phyloP scores from a whole-genome alignment of 2,888 invertebrate genomes.

The Coenonympha glycerion region DNA sequence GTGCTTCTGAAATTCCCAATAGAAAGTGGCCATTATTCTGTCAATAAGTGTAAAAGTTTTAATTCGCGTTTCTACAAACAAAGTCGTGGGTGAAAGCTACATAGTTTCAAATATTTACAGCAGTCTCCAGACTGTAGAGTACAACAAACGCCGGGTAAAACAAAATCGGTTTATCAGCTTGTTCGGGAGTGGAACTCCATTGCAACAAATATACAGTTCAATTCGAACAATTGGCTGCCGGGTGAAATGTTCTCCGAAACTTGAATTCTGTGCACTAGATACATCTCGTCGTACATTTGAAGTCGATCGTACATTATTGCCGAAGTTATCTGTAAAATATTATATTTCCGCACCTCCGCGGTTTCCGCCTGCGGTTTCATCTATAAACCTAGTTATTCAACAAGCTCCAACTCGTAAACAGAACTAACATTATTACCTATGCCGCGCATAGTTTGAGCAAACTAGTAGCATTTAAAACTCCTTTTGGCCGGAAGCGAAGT shows the following conservation, averaged over 20 bases:
- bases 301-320: conserved; percentile 19
- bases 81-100: too few species aligned
- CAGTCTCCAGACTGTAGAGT: too few species aligned
- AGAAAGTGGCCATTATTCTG: too few species aligned
- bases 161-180: neutral
- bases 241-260: conserved; percentile 1
- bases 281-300: conserved; percentile 4
- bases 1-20: too few species aligned
- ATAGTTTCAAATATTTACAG: too few species aligned
- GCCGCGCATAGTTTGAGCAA: conserved; percentile 35
- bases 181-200: neutral
- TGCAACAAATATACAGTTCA: conserved; percentile 3
- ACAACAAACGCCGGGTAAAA: neutral
- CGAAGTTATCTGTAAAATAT: conserved; percentile 28
- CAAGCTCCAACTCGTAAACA: conserved; percentile 35
- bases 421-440: conserved; percentile 37
- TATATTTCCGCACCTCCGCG: conserved; percentile 30
- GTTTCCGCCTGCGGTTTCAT: conserved; percentile 32
- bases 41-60: too few species aligned
- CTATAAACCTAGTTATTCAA: conserved; percentile 35
- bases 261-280: conserved; percentile 4
- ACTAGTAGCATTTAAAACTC: conserved; percentile 33
- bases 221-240: neutral
- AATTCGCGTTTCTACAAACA: too few species aligned
- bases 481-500: conserved; percentile 27